Evolutionary conservation across 2,888 invertebrate genomes (phyloP), one percentile per base, ranked within the genome.

Genomic region (Caenorhabditis macrosperma): DNA sequence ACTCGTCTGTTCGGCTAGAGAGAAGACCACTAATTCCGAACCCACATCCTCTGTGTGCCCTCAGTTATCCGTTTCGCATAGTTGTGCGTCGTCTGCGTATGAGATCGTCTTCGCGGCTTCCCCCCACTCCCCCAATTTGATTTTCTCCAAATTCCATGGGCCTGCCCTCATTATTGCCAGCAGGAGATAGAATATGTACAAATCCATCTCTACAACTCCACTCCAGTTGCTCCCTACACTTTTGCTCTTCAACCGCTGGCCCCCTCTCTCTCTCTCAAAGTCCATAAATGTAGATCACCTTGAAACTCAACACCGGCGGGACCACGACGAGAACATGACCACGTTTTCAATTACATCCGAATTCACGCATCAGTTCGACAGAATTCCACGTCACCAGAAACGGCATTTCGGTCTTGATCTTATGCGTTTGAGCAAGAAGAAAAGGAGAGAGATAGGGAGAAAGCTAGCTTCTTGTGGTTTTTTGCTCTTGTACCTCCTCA

Each of bases 11-110:
- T 30, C 35, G 24, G 38, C 35, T 24, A 26, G 33, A 35, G 66
- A 71, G 71, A 66, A 63, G 71, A 78, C 78, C 78, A 78, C 78
- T 78, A 78, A 78, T 78, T 78, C 66, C 66, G 71, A 71, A 66
- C 78, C 71, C 64, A 78, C 78, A 78, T 78, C 78, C 71, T 78
- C 38, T 41, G 41, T 66, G 59, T 63, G 68, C 69, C 63, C 60
- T 69, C 71, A 59, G 64, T 67, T 77, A 68, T 77, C 68, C 68
- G 69, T 64, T 77, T 77, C 77, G 52, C 69, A 69, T 69, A 77
- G 71, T 78, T 78, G 66, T 63, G 22, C 12, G 46, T 24, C 26
- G 20, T 60, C 57, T 35, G 59, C 9, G 41, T 50, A 26, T 67
- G 59, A 41, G n/a, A 20, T 61, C 57, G 33, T 44, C 44, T 41